Evolutionary conservation across 2,797 vertebrate species (phyloP), one percentile per base, ranked within the genome.

Genomic region (Erpetoichthys calabaricus): DNA sequence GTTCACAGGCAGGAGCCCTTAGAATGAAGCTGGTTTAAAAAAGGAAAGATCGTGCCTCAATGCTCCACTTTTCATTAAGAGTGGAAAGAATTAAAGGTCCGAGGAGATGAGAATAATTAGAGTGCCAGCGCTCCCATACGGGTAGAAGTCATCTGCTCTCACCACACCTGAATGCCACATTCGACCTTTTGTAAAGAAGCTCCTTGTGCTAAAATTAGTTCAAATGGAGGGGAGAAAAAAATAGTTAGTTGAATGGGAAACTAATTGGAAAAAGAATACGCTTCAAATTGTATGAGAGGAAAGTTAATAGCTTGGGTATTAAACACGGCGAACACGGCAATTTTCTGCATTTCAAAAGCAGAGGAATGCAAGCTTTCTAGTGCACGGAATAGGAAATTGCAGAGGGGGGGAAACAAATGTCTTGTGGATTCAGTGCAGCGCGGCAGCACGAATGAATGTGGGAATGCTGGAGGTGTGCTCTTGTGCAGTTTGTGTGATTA

Each of bases 101-200:
- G 2, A 25, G 25, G 25, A 25, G 25, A 25, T 25, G 25, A 25
- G 25, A 25, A 25, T 25, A 25, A 25, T 25, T 25, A 25, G 25
- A 25, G 25, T 25, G 25, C 25, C 25, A 25, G 25, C 2, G 25
- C 25, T 25, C 25, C 25, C 25, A 25, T 25, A 25, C 25, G 25
- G 25, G 25, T 25, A 25, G 25, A 54, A 42, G 42, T 8, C 44
- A 54, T 42, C 5, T 42, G 53, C 53, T 54, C 44, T 54, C 10
- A 54, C 41, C 1, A 43, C 6, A 7, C 44, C 9, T 43, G 53
- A 42, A 54, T 4, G 41, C 5, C 42, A 54, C 41, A 54, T 54
- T 54, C 53, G 49, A n/a, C 7, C 47, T 49, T 49, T 49, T 49
- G 47, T 49, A 49, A 49, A 49, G 47, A n/a, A 49, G 47, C n/a